Evolutionary conservation across 2,888 invertebrate genomes (phyloP), one percentile per base, ranked within the genome.

Genomic region (Drosophila buzzatii): DNA sequence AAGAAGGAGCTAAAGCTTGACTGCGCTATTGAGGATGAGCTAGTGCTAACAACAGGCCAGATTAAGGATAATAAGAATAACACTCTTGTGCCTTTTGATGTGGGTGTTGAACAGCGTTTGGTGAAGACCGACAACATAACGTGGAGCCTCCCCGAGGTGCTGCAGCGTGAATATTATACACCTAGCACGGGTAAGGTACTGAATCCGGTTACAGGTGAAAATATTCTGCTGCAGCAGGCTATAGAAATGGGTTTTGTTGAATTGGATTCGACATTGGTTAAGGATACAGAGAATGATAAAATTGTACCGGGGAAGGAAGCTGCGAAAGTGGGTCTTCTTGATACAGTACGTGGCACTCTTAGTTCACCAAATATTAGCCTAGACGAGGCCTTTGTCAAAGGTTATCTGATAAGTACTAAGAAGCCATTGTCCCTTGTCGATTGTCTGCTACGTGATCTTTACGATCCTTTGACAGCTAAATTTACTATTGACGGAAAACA

Each of bases 391-490:
- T 95, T 96, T 81, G 95, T 96, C 58, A 97, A 96, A 91, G 97
- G 97, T 9, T 97, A 96, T 90, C 94, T 98, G 47, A 93, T 97
- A 37, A 96, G 96, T 85, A 96, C 96, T 37, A 95, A 95, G 62
- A 96, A 96, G 87, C 97, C 97, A 0, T 95, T 96, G 95, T 96
- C 97, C 0, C 93, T 98, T 69, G 97, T 97, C 91, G 97, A 97
- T 93, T 96, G 97, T 16, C 93, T 98, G 62, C 96, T 97, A 33
- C 96, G 97, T 92, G 96, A 96, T 72, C 95, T 96, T 45, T 98
- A 97, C 91, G 95, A 97, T 90, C 94, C 96, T 5, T 94, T 95
- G 76, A 95, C 96, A 4, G 97, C 97, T 0, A 94, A 95, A 59
- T 95, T 97, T 71, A 94, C 95, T 6, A 95, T 97, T 66, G 96